Conservation (phyloP, 2,113 vertebrate genomes). For the Gasterosteus aculeatus region DNA sequence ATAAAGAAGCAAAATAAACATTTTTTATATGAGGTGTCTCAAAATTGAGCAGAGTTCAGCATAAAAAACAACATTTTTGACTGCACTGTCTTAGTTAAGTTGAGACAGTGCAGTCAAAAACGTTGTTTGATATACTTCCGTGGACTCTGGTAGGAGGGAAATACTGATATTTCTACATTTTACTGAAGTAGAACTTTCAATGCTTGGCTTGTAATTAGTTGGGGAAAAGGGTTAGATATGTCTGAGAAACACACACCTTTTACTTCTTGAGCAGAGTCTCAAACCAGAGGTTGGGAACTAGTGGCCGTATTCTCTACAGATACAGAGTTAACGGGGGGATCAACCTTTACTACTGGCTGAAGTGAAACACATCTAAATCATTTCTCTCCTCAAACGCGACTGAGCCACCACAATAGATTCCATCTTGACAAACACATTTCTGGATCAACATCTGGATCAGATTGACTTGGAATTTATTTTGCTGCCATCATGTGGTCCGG, state of each 20-base stretch:
- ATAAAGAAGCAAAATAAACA: background rate
- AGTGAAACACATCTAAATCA: background rate
- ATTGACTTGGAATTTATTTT: slow-evolving; percentile 54
- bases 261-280: too few species aligned
- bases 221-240: background rate
- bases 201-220: background rate
- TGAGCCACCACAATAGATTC: background rate
- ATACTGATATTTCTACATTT: background rate
- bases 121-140: too few species aligned
- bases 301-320: background rate
- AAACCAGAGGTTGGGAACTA: background rate
- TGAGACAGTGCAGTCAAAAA: too few species aligned
- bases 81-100: background rate
- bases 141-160: too few species aligned
- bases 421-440: background rate
- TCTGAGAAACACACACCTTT: background rate
- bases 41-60: background rate
- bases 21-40: background rate
- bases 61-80: background rate
- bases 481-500: slow-evolving; percentile 73
- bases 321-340: too few species aligned
- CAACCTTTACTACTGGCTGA: background rate
- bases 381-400: background rate
- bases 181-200: background rate
- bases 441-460: background rate